Base-by-base conservation (phyloP, 2,888 invertebrate genomes). In the Anaspis maculata region DNA sequence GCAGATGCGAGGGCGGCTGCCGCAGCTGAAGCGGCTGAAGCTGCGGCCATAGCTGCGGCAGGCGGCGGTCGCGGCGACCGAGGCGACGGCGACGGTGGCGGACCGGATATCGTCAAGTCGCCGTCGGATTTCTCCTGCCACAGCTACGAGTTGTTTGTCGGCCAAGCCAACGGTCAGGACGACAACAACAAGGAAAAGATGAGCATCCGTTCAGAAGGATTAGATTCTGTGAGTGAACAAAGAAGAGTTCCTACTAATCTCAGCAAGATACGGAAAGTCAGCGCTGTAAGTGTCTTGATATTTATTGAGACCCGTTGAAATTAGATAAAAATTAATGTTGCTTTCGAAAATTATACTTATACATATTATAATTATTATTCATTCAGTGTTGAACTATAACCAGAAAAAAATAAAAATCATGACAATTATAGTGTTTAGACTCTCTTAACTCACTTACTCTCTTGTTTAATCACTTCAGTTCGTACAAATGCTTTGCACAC, bases 61-160 rank as follows among this genome's bases (percentile, higher is more conserved):
- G 79, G 76, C 19, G 79, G 69, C 46, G 63, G 70, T 37, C 67
- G 76, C 74, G 5, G 68, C 74, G 11, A 73, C 71, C 42, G 68
- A 73, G 1, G 79, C 79, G 3, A 78, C 77, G 35, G 80, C 77
- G 79, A 76, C 19, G 79, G 69, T 45, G 19, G 19, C 59, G 75
- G 75, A 23, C 79, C 75, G 34, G 74, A 81, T 43, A 76, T 83
- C 57, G 83, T 85, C 47, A 90, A 91, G 67, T 90, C 91, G 34
- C 90, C 91, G 28, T 91, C 92, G 45, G 88, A 86, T 66, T 83
- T 83, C 66, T 92, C 92, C 41, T 88, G 87, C 66, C 85, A 85
- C 64, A 90, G 90, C 67, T 90, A 90, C 72, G 91, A 92, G 69
- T 72, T 87, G 51, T 91, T 89, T 69, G 85, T 88, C 49, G 85